phyloP scores from a whole-genome alignment of 2,113 vertebrate species.

The Harpagus bidentatus region DNA sequence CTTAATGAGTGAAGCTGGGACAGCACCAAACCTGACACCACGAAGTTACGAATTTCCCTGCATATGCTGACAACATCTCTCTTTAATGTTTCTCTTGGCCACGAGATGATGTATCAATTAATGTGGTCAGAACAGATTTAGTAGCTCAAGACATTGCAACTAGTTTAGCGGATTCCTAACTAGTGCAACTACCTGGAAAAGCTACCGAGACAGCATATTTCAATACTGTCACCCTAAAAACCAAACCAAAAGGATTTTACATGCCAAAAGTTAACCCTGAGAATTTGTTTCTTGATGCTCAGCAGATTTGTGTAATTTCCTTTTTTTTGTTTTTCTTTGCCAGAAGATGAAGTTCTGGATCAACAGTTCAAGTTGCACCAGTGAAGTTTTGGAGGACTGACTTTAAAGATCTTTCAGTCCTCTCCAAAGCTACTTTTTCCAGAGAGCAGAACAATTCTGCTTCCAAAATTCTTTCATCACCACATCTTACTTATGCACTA shows the following conservation, averaged over 20 bases:
- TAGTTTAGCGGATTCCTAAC: conserved; percentile 41
- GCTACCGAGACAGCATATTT: not conserved
- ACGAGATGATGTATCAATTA: conserved; percentile 38
- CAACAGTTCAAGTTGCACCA: conserved; percentile 19
- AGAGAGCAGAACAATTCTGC: not conserved
- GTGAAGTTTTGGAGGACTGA: not conserved
- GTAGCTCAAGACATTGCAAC: conserved; percentile 35
- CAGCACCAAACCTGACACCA: conserved; percentile 57
- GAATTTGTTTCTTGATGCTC: not conserved
- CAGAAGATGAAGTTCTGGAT: conserved; percentile 9
- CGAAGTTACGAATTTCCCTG: conserved; percentile 64
- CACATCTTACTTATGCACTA: conserved; percentile 13
- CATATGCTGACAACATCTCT: not conserved
- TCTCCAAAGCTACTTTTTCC: conserved; percentile 4
- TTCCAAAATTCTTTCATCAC: conserved; percentile 36
- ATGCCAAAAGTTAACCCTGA: not conserved
- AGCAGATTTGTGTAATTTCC: not conserved
- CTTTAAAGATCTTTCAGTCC: not conserved
- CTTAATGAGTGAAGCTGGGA: conserved; percentile 49
- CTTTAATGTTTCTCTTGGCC: conserved; percentile 46
- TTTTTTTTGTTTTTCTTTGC: not conserved
- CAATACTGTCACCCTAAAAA: not conserved
- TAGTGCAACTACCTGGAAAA: conserved; percentile 35
- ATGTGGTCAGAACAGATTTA: conserved; percentile 57
- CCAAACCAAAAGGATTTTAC: not conserved